Evolutionary conservation across 2,113 vertebrate genomes (phyloP).

Genomic region (Poicephalus meyeri): DNA sequence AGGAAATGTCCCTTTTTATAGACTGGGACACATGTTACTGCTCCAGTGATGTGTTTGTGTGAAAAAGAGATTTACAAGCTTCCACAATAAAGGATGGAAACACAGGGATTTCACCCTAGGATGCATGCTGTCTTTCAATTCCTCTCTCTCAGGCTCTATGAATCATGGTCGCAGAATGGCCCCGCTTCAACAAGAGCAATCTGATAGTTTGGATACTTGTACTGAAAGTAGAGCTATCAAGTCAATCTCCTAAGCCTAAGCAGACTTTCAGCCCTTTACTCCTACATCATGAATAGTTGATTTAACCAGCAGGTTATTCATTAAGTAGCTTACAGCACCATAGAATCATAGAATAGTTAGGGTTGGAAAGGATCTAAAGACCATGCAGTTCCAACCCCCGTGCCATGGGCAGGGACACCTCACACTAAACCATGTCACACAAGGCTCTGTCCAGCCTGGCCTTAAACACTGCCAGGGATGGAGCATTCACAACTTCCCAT

Average conservation of each 20-base stretch:
- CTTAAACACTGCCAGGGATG: no score
- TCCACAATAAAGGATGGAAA: not conserved
- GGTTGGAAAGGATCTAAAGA: no score
- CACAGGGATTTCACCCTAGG: not conserved
- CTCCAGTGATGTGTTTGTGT: not conserved
- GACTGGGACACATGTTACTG: not conserved
- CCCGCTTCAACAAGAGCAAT: not conserved
- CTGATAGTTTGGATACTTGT: rapidly evolving
- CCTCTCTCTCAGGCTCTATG: not conserved
- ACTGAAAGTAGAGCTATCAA: not conserved
- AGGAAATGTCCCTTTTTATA: not conserved
- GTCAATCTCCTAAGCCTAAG: not conserved
- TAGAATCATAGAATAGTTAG: no score
- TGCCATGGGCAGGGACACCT: no score
- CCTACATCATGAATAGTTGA: not conserved
- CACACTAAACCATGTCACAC: no score
- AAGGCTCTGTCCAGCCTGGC: no score
- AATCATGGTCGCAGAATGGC: not conserved
- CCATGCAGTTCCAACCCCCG: no score
- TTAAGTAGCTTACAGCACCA: not conserved
- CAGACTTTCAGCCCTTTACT: not conserved
- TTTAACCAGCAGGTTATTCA: not conserved
- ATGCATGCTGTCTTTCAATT: not conserved
- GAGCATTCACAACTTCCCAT: no score
- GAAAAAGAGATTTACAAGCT: not conserved